Evolutionary conservation across 92 coral and sea anemone species (phyloP), one percentile per base, ranked within the genome.

Genomic region (Zoanthus sansibaricus): DNA sequence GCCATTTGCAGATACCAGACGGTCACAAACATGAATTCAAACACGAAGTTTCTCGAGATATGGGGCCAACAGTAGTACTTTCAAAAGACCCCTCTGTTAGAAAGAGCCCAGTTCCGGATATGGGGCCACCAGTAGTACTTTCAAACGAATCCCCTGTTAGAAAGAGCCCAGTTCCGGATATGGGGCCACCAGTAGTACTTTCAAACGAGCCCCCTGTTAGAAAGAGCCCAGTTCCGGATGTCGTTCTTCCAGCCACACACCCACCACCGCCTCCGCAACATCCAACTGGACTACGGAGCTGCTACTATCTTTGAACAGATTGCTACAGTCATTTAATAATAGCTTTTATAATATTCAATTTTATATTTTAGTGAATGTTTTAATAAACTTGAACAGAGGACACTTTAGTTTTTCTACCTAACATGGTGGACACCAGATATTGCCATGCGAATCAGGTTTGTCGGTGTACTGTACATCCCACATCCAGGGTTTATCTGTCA

Each of bases 401-500:
- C 32, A 69, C 11, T 30, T 14, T 1, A 25, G 17, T 30, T 10
- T 69, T 10, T 69, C 74, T 25, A 4, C 4, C 31, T 30, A 33
- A 31, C 49, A 93, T 31, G 94, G 84, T 7, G 98, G 98, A 18
- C 94, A 92, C 99, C 98, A 97, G 44, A 93, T 80, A 45, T 92
- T 92, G 47, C 99, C 98, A 58, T 94, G 90, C 21, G 91, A 88
- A 82, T 97, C 99, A 16, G 98, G 98, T 48, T 90, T 90, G 66
- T 83, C 83, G 62, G 86, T 86, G 79, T 97, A 85, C 76, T 88
- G 95, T 70, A 87, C 91, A 78, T 97, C 98, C 99, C 99, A 97
- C 91, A 95, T 87, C 99, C 99, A 97, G 6, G 97, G 99, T 5
- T 84, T 82, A 66, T 97, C 99, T 97, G 76, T 62, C 16, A 55